Base-by-base conservation (phyloP, 2,797 vertebrate species). In the Rhinogobio ventralis region DNA sequence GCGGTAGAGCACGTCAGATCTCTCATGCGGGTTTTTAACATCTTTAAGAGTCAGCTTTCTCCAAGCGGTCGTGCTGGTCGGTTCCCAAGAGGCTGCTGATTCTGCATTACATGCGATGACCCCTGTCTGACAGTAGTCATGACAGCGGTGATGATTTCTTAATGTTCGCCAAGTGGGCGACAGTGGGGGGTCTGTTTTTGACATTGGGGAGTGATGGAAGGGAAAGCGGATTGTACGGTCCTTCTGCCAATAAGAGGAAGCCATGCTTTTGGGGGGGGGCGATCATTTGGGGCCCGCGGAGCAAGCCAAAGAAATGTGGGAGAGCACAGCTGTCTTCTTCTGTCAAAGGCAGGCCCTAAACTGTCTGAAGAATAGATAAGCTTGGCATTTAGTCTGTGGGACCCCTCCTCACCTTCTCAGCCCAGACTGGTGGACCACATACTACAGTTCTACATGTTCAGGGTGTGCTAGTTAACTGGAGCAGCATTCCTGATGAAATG, bases 251-350 rank as follows among this genome's bases (percentile, higher is more conserved):
- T 90, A 90, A 91, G 87, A 81, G 57, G 88, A 90, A 87, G 79
- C 88, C 39, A n/a, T 91, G 88, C 89, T 90, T 91, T 81, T n/a
- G n/a, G n/a, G 78, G 55, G 68, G 84, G 83, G 45, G 82, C 1
- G 76, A 75, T 36, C 14, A 80, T 81, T 91, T 30, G 86, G 90
- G 78, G 77, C 88, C 87, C 84, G 67, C 83, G 83, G 87, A 91
- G 91, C 88, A 88, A 89, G 90, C 91, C 81, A 68, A 69, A 92
- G 92, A 93, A 95, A 96, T 95, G 93, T 62, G 67, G 86, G 88
- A 90, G 90, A 91, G 91, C 90, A 92, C 95, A 95, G 94, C 94
- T 95, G 95, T 91, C 90, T 87, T 89, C 89, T 90, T 91, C 92
- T 88, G 90, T 96, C 95, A 94, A 89, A 88, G 66, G 85, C 89